A percentile compares a stretch with the other conserved stretches of the same genome.
These are phyloP conservation scores for Dasypogon diadema DNA, from an alignment of 2,888 invertebrate species.

Conservation along the genomic window DNA sequence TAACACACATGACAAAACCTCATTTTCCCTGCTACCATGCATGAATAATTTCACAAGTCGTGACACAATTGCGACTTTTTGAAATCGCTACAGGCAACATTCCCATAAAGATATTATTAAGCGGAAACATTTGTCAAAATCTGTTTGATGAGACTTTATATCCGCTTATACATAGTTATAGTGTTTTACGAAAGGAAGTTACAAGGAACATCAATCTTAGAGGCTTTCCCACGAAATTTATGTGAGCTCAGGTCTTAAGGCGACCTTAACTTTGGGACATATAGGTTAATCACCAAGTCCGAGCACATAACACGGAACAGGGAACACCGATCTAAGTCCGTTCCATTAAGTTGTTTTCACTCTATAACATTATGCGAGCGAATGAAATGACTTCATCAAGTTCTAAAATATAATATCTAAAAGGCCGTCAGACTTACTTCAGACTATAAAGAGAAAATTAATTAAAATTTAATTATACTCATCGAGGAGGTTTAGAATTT, in stretches of 20 bases:
- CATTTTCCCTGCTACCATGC: not conserved
- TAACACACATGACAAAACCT: not conserved
- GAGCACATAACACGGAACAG: too few species aligned
- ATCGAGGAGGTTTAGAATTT: not conserved
- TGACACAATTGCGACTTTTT: slow-evolving; percentile 9
- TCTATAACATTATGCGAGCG: too few species aligned
- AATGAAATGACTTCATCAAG: too few species aligned
- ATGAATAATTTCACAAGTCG: not conserved
- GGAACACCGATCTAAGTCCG: too few species aligned
- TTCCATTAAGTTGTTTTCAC: too few species aligned
- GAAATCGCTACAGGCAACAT: not conserved
- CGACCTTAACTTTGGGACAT: too few species aligned
- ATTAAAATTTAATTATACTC: not conserved
- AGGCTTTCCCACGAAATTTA: not conserved
- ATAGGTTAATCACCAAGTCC: too few species aligned
- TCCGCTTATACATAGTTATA: not conserved
- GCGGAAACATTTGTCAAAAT: not conserved
- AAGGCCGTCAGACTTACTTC: too few species aligned
- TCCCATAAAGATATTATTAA: not conserved
- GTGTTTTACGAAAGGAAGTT: not conserved
- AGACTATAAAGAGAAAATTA: not conserved
- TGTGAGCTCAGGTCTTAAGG: not conserved
- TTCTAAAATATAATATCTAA: too few species aligned
- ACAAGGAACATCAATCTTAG: not conserved
- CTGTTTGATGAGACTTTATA: not conserved